Evolutionary conservation across 1,140 invertebrate genomes (phyloP).

Genomic region (Tetraneura akinire): DNA sequence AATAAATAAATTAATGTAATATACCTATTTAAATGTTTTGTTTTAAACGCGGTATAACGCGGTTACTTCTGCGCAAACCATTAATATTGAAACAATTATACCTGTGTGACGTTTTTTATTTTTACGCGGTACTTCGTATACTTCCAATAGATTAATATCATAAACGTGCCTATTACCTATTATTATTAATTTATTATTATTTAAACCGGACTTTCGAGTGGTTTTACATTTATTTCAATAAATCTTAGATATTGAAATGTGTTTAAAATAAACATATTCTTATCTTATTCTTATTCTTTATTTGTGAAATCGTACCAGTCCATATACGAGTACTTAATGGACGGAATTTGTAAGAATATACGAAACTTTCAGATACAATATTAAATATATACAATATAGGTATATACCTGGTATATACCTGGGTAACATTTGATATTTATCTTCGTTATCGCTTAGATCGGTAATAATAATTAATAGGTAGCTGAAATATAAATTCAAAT

Average conservation of each 20-base stretch:
- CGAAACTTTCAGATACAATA: too few relatives aligned
- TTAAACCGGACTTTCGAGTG: slow-evolving; percentile 1
- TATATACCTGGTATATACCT: too few relatives aligned
- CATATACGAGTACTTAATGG: background rate
- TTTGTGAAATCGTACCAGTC: background rate
- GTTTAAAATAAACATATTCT: background rate
- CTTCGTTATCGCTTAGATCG: too few relatives aligned
- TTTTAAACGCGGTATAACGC: background rate
- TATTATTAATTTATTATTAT: too few relatives aligned
- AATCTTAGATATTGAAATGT: background rate
- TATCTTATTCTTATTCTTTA: background rate
- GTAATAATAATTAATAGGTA: too few relatives aligned
- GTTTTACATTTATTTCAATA: too few relatives aligned
- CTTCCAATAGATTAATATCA: slow-evolving; percentile 15
- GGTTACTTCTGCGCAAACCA: background rate
- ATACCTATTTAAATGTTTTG: background rate
- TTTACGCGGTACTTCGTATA: slow-evolving; percentile 13
- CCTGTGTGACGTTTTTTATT: background rate
- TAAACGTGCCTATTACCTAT: background rate
- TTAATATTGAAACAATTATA: background rate
- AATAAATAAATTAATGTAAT: background rate
- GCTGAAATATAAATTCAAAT: too few relatives aligned
- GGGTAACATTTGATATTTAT: too few relatives aligned
- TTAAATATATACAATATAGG: too few relatives aligned
- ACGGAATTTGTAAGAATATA: background rate